Conservation (phyloP, 2,113 vertebrate species). For the Clarias macrocephalus region DNA sequence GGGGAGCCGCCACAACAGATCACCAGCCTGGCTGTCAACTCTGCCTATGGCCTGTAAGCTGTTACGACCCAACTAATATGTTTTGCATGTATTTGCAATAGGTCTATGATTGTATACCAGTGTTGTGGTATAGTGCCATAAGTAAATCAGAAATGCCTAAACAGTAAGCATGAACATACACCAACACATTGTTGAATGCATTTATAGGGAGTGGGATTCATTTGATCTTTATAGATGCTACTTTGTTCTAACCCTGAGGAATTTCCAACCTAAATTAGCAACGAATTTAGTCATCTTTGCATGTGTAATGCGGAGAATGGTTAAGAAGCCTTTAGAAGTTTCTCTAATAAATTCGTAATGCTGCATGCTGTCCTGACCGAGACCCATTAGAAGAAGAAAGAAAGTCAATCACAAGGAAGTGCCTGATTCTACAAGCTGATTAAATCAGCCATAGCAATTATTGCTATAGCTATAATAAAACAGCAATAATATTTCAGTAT, state of each 20-base stretch:
- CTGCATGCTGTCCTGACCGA: neutral
- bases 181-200: neutral
- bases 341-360: neutral
- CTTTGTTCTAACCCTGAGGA: neutral
- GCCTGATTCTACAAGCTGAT: neutral
- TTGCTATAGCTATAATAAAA: neutral
- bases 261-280: neutral
- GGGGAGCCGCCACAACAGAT: constrained; percentile 98
- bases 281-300: neutral
- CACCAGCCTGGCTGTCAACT: constrained; percentile 93
- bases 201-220: neutral
- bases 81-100: neutral
- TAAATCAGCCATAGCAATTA: neutral
- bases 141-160: neutral
- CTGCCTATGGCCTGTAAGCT: constrained; percentile 93
- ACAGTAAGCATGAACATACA: neutral
- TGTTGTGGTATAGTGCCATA: neutral
- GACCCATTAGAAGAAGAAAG: neutral
- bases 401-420: neutral
- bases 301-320: neutral
- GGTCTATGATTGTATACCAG: neutral
- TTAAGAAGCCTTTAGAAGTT: too few relatives aligned
- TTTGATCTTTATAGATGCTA: neutral
- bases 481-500: neutral
- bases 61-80: neutral